Percentiles rank a stretch among this genome's conserved stretches.
phyloP scores from a whole-genome alignment of 2,888 invertebrate genomes.

The Malthinus seriepunctatus region DNA sequence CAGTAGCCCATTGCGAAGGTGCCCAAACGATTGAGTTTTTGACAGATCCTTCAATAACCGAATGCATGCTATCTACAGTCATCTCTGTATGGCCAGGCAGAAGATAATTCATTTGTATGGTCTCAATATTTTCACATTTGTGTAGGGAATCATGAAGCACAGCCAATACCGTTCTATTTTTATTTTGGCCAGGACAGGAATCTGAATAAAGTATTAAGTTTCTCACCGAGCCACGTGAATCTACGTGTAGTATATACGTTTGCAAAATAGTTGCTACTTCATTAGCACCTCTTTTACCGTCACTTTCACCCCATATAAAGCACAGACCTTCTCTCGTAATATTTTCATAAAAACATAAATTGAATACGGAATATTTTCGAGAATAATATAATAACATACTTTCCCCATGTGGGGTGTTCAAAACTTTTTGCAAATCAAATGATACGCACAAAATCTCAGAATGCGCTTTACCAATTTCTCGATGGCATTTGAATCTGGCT shows the following conservation, averaged over 20 bases:
- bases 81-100: constrained; percentile 43
- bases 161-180: too few relatives aligned
- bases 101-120: too few relatives aligned
- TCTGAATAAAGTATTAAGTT: constrained; percentile 29
- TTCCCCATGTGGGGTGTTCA: constrained; percentile 31
- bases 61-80: constrained; percentile 39
- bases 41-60: constrained; percentile 35
- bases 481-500: too few relatives aligned
- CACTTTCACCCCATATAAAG: constrained; percentile 30
- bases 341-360: constrained; percentile 37
- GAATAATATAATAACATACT: constrained; percentile 30
- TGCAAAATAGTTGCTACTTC: constrained; percentile 21
- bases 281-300: constrained; percentile 25
- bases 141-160: too few relatives aligned
- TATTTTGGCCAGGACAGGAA: constrained; percentile 16
- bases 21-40: constrained; percentile 34
- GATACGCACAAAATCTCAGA: neutral
- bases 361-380: constrained; percentile 34
- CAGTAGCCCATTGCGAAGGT: constrained; percentile 37
- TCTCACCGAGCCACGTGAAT: constrained; percentile 18
- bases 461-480: neutral
- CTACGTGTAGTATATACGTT: constrained; percentile 34
- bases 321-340: constrained; percentile 29
- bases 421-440: constrained; percentile 36
- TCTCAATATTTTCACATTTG: too few relatives aligned